A percentile compares a stretch with the other conserved stretches of the same genome.
Conservation (phyloP, 1,140 invertebrate genomes). For the Papilio polyxenes region DNA sequence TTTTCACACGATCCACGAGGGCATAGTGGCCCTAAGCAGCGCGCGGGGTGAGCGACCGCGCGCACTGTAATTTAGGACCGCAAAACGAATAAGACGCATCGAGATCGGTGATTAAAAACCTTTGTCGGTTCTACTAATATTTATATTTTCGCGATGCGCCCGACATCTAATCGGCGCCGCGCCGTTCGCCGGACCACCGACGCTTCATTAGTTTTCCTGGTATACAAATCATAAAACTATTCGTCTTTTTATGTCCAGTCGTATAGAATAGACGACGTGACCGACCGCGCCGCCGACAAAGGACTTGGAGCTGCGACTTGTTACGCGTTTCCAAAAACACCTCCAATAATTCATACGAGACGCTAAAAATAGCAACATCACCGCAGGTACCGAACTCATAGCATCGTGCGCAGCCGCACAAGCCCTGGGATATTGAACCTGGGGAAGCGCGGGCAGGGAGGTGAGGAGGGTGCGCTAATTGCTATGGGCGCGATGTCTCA, state of each 20-base stretch:
- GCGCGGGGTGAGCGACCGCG: conserved; percentile 76
- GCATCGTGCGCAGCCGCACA: conserved; percentile 37
- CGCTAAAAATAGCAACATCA: conserved; percentile 62
- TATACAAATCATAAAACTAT: conserved; percentile 73
- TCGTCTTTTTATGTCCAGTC: conserved; percentile 63
- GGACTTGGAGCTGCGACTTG: conserved; percentile 18
- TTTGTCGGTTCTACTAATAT: conserved; percentile 81
- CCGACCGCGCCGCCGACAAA: conserved; percentile 51
- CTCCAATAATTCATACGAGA: conserved; percentile 19
- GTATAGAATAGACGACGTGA: conserved; percentile 11
- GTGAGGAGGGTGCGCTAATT: conserved; percentile 73
- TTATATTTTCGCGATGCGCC: conserved; percentile 78
- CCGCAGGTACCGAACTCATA: conserved; percentile 21
- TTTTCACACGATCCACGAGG: conserved; percentile 77
- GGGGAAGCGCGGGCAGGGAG: conserved; percentile 68
- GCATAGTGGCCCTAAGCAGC: conserved; percentile 77
- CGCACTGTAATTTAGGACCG: conserved; percentile 79
- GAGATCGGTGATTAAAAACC: conserved; percentile 80
- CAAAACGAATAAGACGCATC: conserved; percentile 76
- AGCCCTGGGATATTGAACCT: conserved; percentile 80
- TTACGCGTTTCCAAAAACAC: conserved; percentile 27
- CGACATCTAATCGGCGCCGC: conserved; percentile 76
- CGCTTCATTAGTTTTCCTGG: conserved; percentile 77
- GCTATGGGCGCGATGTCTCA: conserved; percentile 75
- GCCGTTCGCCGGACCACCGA: conserved; percentile 63